A percentile compares a stretch with the other conserved stretches of the same genome.
Evolutionary conservation across 2,113 vertebrate genomes (phyloP).

Genomic region (Pimephales promelas): DNA sequence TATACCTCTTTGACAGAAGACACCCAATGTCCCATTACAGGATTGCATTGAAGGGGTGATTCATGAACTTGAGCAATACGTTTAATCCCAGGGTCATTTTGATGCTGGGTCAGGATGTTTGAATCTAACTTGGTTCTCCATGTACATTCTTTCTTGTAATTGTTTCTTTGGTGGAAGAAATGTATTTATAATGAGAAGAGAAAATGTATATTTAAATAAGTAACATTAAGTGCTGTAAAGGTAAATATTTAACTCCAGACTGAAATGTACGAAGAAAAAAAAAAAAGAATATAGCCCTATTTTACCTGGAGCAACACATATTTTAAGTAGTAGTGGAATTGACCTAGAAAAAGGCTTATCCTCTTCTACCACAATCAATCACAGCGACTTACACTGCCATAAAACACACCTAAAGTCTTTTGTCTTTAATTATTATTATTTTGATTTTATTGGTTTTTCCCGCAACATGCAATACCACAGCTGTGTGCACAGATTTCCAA

Average conservation of each 20-base stretch:
- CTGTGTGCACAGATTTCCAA: background rate
- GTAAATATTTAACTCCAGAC: conserved; percentile 20
- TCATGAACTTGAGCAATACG: background rate
- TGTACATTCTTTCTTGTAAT: background rate
- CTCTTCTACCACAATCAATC: conserved; percentile 13
- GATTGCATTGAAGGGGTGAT: background rate
- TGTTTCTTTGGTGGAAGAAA: background rate
- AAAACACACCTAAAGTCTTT: conserved; percentile 20
- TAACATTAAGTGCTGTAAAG: background rate
- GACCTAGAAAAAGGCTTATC: conserved; percentile 10
- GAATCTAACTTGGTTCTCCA: background rate
- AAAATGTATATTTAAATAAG: background rate
- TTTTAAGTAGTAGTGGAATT: conserved; percentile 21
- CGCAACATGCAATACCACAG: background rate
- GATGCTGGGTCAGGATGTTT: background rate
- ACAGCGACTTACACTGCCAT: conserved; percentile 13
- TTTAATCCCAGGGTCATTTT: background rate
- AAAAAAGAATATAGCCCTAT: background rate
- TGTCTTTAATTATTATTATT: background rate
- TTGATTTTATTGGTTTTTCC: background rate
- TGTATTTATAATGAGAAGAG: background rate
- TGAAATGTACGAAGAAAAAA: background rate
- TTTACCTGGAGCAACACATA: conserved; percentile 18
- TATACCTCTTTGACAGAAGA: background rate
- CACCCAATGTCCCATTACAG: background rate